These are phyloP conservation scores for Calonectris borealis DNA, from an alignment of 2,113 vertebrate species.

Conservation along the genomic window DNA sequence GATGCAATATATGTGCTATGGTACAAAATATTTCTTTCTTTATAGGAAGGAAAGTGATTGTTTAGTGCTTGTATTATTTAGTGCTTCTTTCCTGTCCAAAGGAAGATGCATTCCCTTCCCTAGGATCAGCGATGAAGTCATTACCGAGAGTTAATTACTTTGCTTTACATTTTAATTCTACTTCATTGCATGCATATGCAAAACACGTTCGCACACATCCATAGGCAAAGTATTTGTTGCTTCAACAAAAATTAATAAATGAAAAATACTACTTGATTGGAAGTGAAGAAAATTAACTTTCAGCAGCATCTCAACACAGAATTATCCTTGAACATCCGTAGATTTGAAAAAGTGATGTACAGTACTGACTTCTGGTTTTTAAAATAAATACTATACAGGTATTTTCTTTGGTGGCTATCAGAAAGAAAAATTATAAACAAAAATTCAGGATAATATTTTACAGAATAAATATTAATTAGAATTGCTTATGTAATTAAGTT, in stretches of 20 bases:
- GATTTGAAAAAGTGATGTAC: neutral
- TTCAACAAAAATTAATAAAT: neutral
- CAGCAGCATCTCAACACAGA: neutral
- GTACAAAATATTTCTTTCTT: neutral
- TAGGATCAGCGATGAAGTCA: neutral
- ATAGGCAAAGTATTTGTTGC: neutral
- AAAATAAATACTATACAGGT: neutral
- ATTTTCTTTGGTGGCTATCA: neutral
- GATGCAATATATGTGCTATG: neutral
- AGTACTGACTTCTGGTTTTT: neutral
- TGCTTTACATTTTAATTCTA: neutral
- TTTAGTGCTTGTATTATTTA: neutral
- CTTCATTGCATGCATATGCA: neutral
- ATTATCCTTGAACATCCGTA: neutral
- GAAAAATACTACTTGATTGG: neutral
- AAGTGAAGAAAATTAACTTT: neutral
- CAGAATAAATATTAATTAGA: neutral
- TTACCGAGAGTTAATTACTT: neutral
- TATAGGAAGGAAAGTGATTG: neutral
- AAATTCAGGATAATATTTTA: neutral
- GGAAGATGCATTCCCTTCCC: neutral
- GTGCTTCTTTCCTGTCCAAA: neutral
- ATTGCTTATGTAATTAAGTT: slow-evolving; percentile 1
- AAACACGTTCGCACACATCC: neutral
- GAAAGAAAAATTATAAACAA: neutral